Base-by-base conservation (phyloP, 2,113 vertebrate genomes). In the Mustela nigripes region DNA sequence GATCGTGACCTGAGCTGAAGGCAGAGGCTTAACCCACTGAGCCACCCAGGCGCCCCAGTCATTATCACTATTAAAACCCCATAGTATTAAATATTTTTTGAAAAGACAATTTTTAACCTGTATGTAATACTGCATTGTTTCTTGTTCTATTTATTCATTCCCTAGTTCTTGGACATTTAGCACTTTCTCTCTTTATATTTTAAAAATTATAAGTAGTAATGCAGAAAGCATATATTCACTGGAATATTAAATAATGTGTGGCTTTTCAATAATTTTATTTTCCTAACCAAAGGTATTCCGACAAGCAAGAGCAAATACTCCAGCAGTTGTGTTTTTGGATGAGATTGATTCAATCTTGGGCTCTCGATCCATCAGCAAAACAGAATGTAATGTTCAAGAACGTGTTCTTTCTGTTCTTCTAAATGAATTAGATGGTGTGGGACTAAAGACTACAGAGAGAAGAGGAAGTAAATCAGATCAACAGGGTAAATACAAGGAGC, bases 291-390 rank as follows among this genome's bases (percentile, higher is more conserved):
- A 99, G 99, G 98, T 99, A 81, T 99, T 99, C 96, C 98, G 85
- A 28, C 99, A 99, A 98, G 99, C 99, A 53, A 99, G 99, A 97
- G 99, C 99, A 50, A 99, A 99, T 33, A 98, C 99, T 67, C 99
- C 99, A 63, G 99, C 99, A 74, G 98, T 99, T 96, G 98, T 99
- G 94, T 99, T 99, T 98, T 98, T 99, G 2, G 99, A 99, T 98
- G 99, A 99, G 98, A 99, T 99, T 33, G 99, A 99, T 98, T 99
- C 99, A 14, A 98, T 99, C 97, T 81, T 99, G 95, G 99, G 99
- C 45, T 99, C 99, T 5, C 99, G 99, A 33, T 99, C 99, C 5
- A 96, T 74, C 71, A 28, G 94, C 93, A 98, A 94, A 79, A 74
- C 95, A 4, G 97, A 98, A 26, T 99, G 92, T 92, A 98, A 99